These are phyloP conservation scores for Catharus fuscescens DNA, from an alignment of 2,113 vertebrate genomes.

Conservation along the genomic window DNA sequence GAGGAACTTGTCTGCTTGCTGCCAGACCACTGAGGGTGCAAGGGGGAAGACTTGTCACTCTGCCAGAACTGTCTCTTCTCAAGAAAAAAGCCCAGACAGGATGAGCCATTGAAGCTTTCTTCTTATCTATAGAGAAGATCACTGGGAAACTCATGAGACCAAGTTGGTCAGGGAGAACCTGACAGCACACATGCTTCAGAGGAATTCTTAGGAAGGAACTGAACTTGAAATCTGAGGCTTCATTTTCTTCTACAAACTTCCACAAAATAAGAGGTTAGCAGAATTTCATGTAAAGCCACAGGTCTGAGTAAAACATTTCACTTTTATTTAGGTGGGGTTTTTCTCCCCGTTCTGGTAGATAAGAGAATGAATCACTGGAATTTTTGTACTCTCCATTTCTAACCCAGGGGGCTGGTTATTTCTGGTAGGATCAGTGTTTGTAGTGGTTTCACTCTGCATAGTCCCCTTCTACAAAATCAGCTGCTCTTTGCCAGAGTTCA, in stretches of 20 bases:
- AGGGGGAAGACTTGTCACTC: neutral
- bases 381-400: conserved; percentile 59
- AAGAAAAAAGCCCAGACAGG: neutral
- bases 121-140: neutral
- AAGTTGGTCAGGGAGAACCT: neutral
- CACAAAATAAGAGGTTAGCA: neutral
- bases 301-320: conserved; percentile 31
- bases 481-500: neutral
- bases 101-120: neutral
- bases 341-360: conserved; percentile 25
- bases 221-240: neutral
- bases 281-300: neutral
- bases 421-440: neutral
- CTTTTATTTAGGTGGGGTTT: conserved; percentile 36
- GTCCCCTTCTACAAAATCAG: conserved; percentile 11
- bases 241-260: neutral
- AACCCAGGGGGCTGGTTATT: conserved; percentile 14
- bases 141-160: neutral
- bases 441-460: conserved; percentile 39
- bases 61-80: neutral
- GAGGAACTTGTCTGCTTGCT: neutral
- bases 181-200: neutral
- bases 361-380: conserved; percentile 62
- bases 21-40: neutral
- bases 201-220: conserved; percentile 23